Evolutionary conservation across 2,888 invertebrate genomes (phyloP).

Genomic region (Teleiodes luculella): DNA sequence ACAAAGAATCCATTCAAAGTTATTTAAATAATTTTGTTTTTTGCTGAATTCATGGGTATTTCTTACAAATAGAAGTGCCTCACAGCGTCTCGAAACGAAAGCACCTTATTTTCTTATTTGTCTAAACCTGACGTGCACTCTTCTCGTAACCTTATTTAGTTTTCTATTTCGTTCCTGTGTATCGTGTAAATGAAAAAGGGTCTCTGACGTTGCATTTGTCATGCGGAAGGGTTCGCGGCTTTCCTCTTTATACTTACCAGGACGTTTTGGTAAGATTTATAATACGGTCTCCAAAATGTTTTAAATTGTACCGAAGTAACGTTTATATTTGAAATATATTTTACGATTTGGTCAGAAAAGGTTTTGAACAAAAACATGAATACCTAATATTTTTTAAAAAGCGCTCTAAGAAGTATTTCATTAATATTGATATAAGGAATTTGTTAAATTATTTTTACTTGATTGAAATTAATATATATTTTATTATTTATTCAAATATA

Average conservation of each 20-base stretch:
- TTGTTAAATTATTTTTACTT: too few relatives aligned
- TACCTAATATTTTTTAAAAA: too few relatives aligned
- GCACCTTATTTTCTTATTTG: conserved; percentile 61
- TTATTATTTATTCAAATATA: too few relatives aligned
- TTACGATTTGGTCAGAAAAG: too few relatives aligned
- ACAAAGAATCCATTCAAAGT: too few relatives aligned
- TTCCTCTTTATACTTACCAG: conserved; percentile 16
- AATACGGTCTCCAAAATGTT: not conserved
- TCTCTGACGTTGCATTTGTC: conserved; percentile 51
- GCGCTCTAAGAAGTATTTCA: too few relatives aligned
- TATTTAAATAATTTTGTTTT: too few relatives aligned
- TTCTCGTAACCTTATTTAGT: conserved; percentile 56
- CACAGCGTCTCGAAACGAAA: conserved; percentile 43
- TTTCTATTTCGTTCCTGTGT: conserved; percentile 54
- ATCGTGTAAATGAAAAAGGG: conserved; percentile 58
- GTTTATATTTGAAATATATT: not conserved
- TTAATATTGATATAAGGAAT: too few relatives aligned
- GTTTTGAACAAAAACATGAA: too few relatives aligned
- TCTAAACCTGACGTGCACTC: conserved; percentile 62
- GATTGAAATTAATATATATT: too few relatives aligned
- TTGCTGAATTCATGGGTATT: not conserved
- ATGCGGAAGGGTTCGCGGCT: conserved; percentile 27
- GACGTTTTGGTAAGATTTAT: conserved; percentile 24
- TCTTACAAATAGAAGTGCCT: too few relatives aligned
- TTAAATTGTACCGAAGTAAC: not conserved